Conservation (phyloP, 1,140 invertebrate species). For the Cecropterus lyciades region DNA sequence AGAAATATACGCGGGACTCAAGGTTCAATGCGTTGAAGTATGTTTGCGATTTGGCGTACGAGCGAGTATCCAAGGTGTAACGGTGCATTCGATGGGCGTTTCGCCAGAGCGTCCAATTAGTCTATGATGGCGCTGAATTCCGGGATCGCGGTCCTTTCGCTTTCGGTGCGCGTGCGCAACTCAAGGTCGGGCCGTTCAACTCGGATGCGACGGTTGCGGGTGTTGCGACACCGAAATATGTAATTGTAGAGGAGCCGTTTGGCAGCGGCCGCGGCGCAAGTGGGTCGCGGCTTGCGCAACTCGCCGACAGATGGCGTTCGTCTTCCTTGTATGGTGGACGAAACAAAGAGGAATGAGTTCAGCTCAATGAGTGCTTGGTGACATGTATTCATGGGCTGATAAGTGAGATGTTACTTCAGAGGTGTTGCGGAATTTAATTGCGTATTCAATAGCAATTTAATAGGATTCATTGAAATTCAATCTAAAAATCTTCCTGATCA, state of each 20-base stretch:
- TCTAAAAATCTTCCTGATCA: background rate
- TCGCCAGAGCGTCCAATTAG: slow-evolving; percentile 23
- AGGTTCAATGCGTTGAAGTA: background rate
- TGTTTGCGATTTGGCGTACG: slow-evolving; percentile 6
- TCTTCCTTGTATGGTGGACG: slow-evolving; percentile 68
- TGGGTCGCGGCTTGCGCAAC: slow-evolving; percentile 78
- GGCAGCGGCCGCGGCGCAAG: slow-evolving; percentile 75
- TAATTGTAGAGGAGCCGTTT: slow-evolving; percentile 80
- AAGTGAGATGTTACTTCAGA: background rate
- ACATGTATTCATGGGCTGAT: slow-evolving; percentile 2
- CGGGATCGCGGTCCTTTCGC: slow-evolving; percentile 73
- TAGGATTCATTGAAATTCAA: no score
- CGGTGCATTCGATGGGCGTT: slow-evolving; percentile 30
- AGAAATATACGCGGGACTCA: background rate
- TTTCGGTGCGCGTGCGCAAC: slow-evolving; percentile 76
- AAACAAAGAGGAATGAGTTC: slow-evolving; percentile 27
- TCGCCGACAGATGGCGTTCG: slow-evolving; percentile 72
- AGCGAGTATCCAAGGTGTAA: slow-evolving; percentile 20
- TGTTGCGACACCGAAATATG: slow-evolving; percentile 80
- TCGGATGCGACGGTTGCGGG: slow-evolving; percentile 76
- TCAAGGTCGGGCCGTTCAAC: slow-evolving; percentile 81
- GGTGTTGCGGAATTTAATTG: no score
- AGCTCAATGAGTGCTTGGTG: background rate
- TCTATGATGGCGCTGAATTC: slow-evolving; percentile 47
- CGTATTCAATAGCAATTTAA: no score